Percentiles rank a stretch among this genome's conserved stretches.
Conservation (phyloP, 2,888 invertebrate genomes). For the Drosophila mimetica region DNA sequence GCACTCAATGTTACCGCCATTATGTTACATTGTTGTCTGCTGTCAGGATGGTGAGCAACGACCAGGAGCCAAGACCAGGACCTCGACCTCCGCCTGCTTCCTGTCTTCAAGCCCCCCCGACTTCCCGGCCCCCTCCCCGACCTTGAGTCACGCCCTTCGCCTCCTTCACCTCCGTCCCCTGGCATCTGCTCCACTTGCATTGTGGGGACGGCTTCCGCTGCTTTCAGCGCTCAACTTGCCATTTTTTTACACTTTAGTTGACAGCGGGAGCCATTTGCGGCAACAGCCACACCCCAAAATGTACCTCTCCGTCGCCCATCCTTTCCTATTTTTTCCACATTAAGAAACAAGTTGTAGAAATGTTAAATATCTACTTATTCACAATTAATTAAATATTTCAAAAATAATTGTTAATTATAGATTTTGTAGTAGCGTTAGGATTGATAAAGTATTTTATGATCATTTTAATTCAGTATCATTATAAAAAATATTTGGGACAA, state of each 20-base stretch:
- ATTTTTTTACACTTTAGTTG: conserved; percentile 76
- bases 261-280: conserved; percentile 73
- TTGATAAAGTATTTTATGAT: too few species aligned
- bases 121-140: conserved; percentile 1
- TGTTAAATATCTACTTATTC: neutral
- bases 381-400: too few species aligned
- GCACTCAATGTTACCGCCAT: conserved; percentile 78
- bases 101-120: conserved; percentile 21
- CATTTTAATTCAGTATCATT: too few species aligned
- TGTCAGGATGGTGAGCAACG: conserved; percentile 37
- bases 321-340: conserved; percentile 3
- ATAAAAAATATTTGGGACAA: too few species aligned
- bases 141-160: neutral
- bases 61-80: conserved; percentile 38
- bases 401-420: too few species aligned
- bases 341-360: neutral
- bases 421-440: too few species aligned
- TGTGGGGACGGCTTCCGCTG: conserved; percentile 61
- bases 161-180: neutral
- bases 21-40: conserved; percentile 73
- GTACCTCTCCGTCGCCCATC: conserved; percentile 6
- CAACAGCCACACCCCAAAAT: conserved; percentile 42
- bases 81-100: conserved; percentile 45
- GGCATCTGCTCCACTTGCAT: conserved; percentile 39
- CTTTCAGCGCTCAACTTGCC: conserved; percentile 65